phyloP scores from a whole-genome alignment of 2,797 vertebrate species.

The Oreochromis grahami region DNA sequence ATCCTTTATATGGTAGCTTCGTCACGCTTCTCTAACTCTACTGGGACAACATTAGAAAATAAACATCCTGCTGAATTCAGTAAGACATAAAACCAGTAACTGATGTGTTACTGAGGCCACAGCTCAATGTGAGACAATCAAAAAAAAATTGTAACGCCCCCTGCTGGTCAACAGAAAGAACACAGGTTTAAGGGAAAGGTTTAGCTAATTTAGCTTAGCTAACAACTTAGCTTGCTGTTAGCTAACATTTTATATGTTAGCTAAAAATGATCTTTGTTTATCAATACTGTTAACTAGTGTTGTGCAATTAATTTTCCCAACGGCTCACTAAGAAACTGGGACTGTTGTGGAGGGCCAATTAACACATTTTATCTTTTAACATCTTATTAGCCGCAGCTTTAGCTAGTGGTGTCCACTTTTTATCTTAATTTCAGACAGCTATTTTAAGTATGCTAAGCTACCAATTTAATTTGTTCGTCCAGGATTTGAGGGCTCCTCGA shows the following conservation, averaged over 20 bases:
- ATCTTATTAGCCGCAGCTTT: background rate
- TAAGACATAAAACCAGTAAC: background rate
- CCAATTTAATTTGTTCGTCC: background rate
- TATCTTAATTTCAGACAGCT: background rate
- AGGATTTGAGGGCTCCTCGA: background rate
- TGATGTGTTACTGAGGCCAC: background rate
- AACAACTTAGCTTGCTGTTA: background rate
- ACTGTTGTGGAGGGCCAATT: background rate
- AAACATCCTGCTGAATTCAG: background rate
- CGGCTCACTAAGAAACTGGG: background rate
- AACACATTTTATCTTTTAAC: background rate
- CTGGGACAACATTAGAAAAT: fast-evolving
- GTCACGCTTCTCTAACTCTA: background rate
- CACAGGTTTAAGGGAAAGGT: background rate
- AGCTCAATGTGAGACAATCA: background rate
- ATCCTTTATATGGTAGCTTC: background rate
- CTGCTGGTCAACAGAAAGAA: background rate
- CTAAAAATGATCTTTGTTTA: background rate
- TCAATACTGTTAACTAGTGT: background rate
- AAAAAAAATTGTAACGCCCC: background rate
- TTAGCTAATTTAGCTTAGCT: background rate
- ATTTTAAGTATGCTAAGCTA: background rate
- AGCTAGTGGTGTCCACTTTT: background rate
- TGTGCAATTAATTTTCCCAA: background rate
- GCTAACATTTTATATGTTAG: background rate